Evolutionary conservation across 2,113 vertebrate species (phyloP).

Genomic region (Bothrops jararaca): DNA sequence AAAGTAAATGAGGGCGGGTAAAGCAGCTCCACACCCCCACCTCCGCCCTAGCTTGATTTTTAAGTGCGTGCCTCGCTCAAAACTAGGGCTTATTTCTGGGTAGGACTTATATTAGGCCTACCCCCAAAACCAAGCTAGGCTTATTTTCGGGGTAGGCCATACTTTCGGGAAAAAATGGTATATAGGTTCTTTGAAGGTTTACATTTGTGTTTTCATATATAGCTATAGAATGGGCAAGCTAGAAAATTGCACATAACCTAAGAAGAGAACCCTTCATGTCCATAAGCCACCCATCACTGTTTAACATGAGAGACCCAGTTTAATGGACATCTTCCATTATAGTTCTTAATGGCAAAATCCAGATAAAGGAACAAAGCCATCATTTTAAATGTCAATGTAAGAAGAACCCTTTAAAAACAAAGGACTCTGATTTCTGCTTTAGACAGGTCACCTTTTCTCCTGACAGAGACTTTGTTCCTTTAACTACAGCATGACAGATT

Average conservation of each 20-base stretch:
- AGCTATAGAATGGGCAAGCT: slow-evolving; percentile 44
- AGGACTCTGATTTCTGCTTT: background rate
- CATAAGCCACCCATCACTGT: background rate
- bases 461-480: background rate
- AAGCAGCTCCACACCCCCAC: no score
- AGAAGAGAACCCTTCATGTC: slow-evolving; percentile 27
- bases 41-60: no score
- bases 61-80: no score
- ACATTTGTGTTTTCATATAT: slow-evolving; percentile 40
- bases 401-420: background rate
- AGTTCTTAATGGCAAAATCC: slow-evolving; percentile 41
- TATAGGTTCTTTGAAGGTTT: slow-evolving; percentile 43
- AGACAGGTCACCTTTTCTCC: background rate
- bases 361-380: slow-evolving; percentile 10
- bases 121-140: no score
- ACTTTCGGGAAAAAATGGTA: background rate
- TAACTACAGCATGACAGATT: background rate
- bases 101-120: no score
- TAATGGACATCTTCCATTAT: slow-evolving; percentile 43
- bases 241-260: slow-evolving; percentile 40
- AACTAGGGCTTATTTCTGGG: no score
- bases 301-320: slow-evolving; percentile 24
- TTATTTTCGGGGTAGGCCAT: no score
- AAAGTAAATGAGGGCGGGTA: no score
- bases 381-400: slow-evolving; percentile 22